phyloP scores from a whole-genome alignment of 2,797 vertebrate species.

The Ciconia nigra region DNA sequence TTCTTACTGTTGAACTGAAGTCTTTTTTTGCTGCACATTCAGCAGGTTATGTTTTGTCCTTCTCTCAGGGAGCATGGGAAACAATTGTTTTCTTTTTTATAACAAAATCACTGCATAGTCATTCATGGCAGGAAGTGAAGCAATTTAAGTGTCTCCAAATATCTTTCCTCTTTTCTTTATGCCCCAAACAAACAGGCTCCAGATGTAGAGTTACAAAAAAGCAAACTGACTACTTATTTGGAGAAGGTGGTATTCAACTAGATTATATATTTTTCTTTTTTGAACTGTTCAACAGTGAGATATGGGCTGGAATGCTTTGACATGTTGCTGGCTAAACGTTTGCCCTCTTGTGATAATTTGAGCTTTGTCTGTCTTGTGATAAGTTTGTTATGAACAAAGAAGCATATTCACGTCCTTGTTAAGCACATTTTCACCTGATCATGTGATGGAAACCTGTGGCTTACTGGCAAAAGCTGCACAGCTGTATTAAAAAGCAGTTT shows the following conservation, averaged over 20 bases:
- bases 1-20: background rate
- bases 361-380: constrained; percentile 53
- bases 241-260: constrained; percentile 12
- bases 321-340: constrained; percentile 24
- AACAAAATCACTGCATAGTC: constrained; percentile 21
- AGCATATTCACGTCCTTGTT: constrained; percentile 33
- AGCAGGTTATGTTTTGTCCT: constrained; percentile 40
- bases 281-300: background rate
- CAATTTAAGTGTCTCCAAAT: constrained; percentile 58
- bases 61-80: constrained; percentile 29
- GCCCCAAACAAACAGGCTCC: constrained; percentile 50
- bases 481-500: constrained; percentile 58
- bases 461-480: constrained; percentile 53
- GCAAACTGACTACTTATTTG: constrained; percentile 12
- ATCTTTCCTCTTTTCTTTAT: constrained; percentile 43
- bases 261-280: background rate
- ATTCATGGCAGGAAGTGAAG: constrained; percentile 55
- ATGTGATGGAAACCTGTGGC: constrained; percentile 23
- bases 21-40: constrained; percentile 1
- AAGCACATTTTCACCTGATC: constrained; percentile 59
- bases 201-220: constrained; percentile 45
- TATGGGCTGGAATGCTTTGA: constrained; percentile 22
- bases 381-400: constrained; percentile 45
- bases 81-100: constrained; percentile 38
- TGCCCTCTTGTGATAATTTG: constrained; percentile 52